Evolutionary conservation across 2,888 invertebrate species (phyloP), one percentile per base, ranked within the genome.

Genomic region (Spodoptera littoralis): DNA sequence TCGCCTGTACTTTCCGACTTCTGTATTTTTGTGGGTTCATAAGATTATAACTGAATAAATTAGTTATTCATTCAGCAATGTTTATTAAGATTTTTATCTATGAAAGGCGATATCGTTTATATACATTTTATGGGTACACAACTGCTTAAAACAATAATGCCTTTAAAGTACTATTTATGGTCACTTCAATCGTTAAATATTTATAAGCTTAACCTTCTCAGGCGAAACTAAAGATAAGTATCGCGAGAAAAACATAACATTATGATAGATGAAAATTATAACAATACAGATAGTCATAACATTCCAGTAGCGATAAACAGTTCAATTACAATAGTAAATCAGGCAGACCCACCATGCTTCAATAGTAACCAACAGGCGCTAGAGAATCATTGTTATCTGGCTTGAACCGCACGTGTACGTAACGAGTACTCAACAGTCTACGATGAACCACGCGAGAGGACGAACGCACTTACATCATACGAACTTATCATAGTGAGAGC

Each of bases 391-490:
- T 83, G 84, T 84, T 80, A 85, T 88, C 90, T 84, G 85, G 79
- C 68, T 77, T 67, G 18, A 84, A 81, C 85, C 82, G 83, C 66
- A 46, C 61, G 76, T 84, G 88, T 84, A 88, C 79, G 81, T 85
- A 86, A 87, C 70, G 13, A 41, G 48, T 67, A 65, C 69, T 67
- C 66, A 79, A 64, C 59, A 86, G 71, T 78, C 48, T 47, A 73
- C 74, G 70, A 73, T 73, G 77, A 56, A 62, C 64, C 66, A 62
- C 73, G 46, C 44, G 51, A 62, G 56, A 74, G 75, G 70, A 59
- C 79, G 77, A 63, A 82, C 85, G 81, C 45, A 52, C 36, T 49
- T 60, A 44, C 51, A 68, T 24, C 65, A 72, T 55, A 65, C 24
- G 60, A 36, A 49, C 12, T 69, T 64, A 43, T 60, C 30, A 49